These are phyloP conservation scores for Panagrolaimus sp. DNA, from an alignment of 1,140 invertebrate species.

Conservation along the genomic window DNA sequence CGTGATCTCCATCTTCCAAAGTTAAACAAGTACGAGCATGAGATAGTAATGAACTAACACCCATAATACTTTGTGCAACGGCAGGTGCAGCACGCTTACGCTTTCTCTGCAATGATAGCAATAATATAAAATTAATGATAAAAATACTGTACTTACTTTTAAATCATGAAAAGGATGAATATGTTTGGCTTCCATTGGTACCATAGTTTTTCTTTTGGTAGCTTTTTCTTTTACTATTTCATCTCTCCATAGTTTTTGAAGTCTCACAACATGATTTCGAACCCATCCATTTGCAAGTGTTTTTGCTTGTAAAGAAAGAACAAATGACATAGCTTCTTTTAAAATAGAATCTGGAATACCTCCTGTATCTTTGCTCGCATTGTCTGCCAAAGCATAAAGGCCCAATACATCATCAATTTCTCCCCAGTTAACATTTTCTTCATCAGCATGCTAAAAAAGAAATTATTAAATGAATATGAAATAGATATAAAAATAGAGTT, in stretches of 20 bases:
- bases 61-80: neutral
- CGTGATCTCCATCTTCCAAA: neutral
- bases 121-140: no score
- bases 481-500: no score
- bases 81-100: no score
- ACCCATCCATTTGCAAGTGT: neutral
- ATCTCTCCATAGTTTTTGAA: neutral
- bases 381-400: neutral
- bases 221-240: neutral
- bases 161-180: neutral
- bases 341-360: constrained; percentile 9
- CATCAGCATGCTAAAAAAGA: no score
- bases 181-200: neutral
- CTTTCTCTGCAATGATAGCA: no score
- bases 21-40: neutral
- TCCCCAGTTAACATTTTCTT: neutral
- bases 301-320: neutral
- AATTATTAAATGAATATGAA: no score
- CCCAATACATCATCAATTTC: neutral
- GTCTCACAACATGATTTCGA: neutral
- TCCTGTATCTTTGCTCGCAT: neutral
- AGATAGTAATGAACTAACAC: neutral
- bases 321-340: neutral
- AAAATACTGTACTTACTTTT: no score
- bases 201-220: neutral